Conservation (phyloP, 2,888 invertebrate species). For the Drosophila kambysellisi region DNA sequence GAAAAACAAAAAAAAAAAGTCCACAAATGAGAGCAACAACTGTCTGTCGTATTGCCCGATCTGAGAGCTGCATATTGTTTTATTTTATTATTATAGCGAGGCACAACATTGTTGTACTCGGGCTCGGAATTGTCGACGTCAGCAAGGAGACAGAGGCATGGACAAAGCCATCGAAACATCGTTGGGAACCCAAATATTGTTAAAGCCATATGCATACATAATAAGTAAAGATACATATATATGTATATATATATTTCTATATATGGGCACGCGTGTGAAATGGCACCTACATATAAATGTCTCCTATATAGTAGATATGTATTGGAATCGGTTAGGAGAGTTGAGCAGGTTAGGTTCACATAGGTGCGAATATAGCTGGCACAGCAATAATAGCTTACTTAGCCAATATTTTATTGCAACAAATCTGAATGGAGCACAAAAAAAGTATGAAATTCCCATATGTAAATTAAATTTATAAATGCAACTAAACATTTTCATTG, state of each 20-base stretch:
- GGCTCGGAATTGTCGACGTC: conserved; percentile 43
- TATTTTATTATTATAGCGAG: conserved; percentile 23
- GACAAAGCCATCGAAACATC: conserved; percentile 22
- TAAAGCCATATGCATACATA: background rate
- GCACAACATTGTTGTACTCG: conserved; percentile 23
- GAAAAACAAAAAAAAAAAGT: conserved; percentile 27
- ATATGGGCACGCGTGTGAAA: conserved; percentile 32
- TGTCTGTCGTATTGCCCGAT: conserved; percentile 22
- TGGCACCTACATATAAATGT: background rate
- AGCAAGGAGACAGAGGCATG: conserved; percentile 53
- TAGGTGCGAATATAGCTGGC: conserved; percentile 16
- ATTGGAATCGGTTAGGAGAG: background rate
- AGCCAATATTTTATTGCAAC: background rate
- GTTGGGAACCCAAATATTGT: conserved; percentile 33
- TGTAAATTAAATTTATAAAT: background rate
- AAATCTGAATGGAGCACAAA: background rate
- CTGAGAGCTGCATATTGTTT: conserved; percentile 18
- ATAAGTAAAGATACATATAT: background rate
- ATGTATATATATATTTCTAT: no score
- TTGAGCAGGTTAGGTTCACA: conserved; percentile 40
- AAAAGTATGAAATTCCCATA: no score
- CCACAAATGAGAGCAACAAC: conserved; percentile 4
- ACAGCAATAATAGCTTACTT: background rate
- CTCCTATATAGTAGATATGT: background rate
- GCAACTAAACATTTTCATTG: background rate